Evolutionary conservation across 92 coral and sea anemone species (phyloP), one percentile per base, ranked within the genome.

Genomic region (Porites lobata): DNA sequence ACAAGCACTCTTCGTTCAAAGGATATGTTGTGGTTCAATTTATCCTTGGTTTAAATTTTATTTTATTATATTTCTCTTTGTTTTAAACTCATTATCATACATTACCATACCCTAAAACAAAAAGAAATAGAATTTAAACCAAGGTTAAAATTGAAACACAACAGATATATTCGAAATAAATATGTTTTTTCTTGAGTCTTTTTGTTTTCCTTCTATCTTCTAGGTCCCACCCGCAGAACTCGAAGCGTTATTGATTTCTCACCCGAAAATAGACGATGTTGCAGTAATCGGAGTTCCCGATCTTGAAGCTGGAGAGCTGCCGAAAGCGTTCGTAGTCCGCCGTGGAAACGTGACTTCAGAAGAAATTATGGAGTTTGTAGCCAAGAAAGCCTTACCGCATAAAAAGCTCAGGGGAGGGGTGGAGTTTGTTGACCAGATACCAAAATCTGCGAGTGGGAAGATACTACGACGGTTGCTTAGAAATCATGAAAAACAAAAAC

Each of bases 171-270:
- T 38, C 0, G 47, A 38, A 38, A 3, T 38, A 38, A 68, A 18
- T 72, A 50, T 56, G 13, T 56, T 56, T 56, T 7, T 12, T 15
- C 7, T 9, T 56, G 15, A 56, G 61, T 2, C 12, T 19, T 22
- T 9, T 5, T 69, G 13, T 29, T 21, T 22, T n/a, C 52, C 11
- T 75, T 22, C 17, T 19, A 4, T 22, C 24, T 15, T 10, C 26
- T 17, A 96, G 98, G 96, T 96, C 57, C 95, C 98, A 5, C 96
- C 96, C 17, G 98, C 94, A 43, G 96, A 94, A 57, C 90, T 95
- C 3, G 96, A 95, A 78, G 94, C 94, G 8, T 68, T 92, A 51
- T 80, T 95, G 67, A 83, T 91, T 50, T 76, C 96, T 15, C 98
- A 95, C 79, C 96, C 98, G 8, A 94, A 93, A 20, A 92, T 95